These are phyloP conservation scores for Schizaphis graminum DNA, from an alignment of 2,888 invertebrate genomes.

Conservation along the genomic window DNA sequence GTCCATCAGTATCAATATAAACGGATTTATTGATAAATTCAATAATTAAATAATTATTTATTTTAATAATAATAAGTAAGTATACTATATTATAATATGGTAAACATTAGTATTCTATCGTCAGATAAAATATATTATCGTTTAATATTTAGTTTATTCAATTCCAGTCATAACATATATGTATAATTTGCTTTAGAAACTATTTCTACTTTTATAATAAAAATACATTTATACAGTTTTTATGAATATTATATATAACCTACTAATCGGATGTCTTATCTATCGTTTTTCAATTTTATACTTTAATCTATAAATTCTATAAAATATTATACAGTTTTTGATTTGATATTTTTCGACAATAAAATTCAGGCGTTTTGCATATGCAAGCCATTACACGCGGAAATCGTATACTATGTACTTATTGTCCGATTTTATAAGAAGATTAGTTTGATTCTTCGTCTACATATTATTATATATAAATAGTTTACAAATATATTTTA, in stretches of 20 bases:
- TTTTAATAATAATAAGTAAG: background rate
- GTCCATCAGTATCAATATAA: background rate
- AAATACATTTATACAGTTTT: background rate
- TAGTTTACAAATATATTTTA: constrained; percentile 19
- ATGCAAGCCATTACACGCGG: background rate
- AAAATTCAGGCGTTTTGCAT: background rate
- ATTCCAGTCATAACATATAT: background rate
- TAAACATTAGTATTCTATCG: background rate
- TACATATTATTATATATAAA: background rate
- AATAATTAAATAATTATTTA: no score
- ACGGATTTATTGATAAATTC: background rate
- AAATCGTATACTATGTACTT: background rate
- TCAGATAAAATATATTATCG: background rate
- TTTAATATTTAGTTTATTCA: background rate
- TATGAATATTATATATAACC: background rate
- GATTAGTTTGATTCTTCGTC: background rate
- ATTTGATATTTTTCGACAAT: background rate
- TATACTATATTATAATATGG: background rate
- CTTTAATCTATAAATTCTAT: background rate
- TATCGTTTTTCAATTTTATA: background rate
- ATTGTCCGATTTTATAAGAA: background rate
- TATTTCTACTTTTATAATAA: background rate
- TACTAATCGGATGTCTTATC: background rate
- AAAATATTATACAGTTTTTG: background rate
- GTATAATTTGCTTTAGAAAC: background rate